Evolutionary conservation across 2,113 vertebrate genomes (phyloP), one percentile per base, ranked within the genome.

Genomic region (Ciconia stormi): DNA sequence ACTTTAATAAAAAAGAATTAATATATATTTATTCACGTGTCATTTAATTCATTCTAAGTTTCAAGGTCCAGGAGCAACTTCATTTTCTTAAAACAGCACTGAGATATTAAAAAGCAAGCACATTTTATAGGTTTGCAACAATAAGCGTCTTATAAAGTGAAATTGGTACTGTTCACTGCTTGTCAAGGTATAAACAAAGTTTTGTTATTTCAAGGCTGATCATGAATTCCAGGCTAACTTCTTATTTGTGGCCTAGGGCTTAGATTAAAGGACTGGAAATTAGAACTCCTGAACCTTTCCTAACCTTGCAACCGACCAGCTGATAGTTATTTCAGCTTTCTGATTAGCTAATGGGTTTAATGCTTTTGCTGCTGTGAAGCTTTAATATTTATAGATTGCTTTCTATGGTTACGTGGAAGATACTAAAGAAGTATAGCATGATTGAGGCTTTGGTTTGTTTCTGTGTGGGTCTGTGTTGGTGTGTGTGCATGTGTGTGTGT

Each of bases 1-100:
- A 98, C 94, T 98, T 98, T 97, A 97, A 98, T 98, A 97, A 97
- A 97, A 97, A 98, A 97, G 38, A 94, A 78, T 96, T 96, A 98
- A 97, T 97, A 95, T 94, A 94, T 93, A 81, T 92, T 94, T 93
- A 93, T 73, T 94, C 44, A 44, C 0, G 96, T 94, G 93, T 97
- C 89, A 67, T 80, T 95, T 97, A 91, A 91, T 98, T 97, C 23
- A 77, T 89, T 93, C 32, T n/a, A 14, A 3, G 1, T 61, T 42
- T 90, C 58, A n/a, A 47, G 38, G 29, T 91, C 42, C 66, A 73
- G 40, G 16, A 94, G 27, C 29, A 70, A 50, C 50, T 70, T 52
- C 13, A 23, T 83, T 74, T 61, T 86, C 79, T 81, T 71, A 49
- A 69, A 79, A 49, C 17, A 77, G 13, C 26, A 32, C 2, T 0